Percentiles rank a stretch among this genome's conserved stretches.
These are phyloP conservation scores for Propithecus deckenii DNA, from an alignment of 2,797 vertebrate genomes.

Conservation along the genomic window DNA sequence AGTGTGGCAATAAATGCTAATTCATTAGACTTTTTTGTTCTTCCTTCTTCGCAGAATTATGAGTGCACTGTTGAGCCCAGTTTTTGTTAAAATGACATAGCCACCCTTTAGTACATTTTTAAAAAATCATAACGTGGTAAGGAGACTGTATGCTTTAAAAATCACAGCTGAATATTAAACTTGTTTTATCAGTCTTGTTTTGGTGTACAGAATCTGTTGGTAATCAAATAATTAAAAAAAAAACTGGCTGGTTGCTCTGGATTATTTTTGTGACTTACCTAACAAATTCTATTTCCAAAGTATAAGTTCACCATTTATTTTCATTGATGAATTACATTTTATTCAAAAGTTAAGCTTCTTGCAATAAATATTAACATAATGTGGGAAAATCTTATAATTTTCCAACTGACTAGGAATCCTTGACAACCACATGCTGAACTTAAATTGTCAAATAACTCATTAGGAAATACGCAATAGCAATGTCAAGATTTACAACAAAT, in stretches of 20 bases:
- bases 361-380: constrained; percentile 81
- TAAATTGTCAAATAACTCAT: constrained; percentile 81
- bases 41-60: neutral
- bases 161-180: neutral
- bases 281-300: constrained; percentile 25
- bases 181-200: neutral
- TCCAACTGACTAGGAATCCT: constrained; percentile 73
- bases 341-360: constrained; percentile 78
- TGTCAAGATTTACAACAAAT: constrained; percentile 84
- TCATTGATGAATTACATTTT: constrained; percentile 34
- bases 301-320: constrained; percentile 42
- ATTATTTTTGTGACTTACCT: neutral
- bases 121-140: neutral
- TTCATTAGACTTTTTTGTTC: neutral
- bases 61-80: neutral
- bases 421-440: constrained; percentile 77
- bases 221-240: neutral
- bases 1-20: constrained; percentile 17
- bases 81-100: constrained; percentile 47
- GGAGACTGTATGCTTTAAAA: neutral
- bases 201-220: neutral
- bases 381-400: constrained; percentile 71
- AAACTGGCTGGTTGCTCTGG: neutral
- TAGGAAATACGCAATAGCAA: constrained; percentile 80
- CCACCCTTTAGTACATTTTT: neutral